Percentiles rank a stretch among this genome's conserved stretches.
Evolutionary conservation across 2,113 vertebrate species (phyloP).

Genomic region (Chamaetylas fuelleborni): DNA sequence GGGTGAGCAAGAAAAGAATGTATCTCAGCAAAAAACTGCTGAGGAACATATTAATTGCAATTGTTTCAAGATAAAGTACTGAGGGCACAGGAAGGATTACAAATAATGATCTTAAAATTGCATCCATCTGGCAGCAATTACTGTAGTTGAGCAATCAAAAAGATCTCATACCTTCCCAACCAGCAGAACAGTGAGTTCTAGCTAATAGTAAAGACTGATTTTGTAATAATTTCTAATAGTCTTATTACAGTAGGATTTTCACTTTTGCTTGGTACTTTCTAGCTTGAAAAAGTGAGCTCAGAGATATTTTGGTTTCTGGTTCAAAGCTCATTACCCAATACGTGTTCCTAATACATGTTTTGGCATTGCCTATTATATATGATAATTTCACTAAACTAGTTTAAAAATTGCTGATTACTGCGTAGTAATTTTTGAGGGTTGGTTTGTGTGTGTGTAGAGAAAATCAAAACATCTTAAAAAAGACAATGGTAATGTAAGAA

Average conservation of each 20-base stretch:
- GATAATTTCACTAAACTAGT: not conserved
- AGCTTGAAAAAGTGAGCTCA: not conserved
- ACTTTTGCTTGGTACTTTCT: not conserved
- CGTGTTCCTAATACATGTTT: not conserved
- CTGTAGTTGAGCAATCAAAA: not conserved
- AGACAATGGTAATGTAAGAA: not conserved
- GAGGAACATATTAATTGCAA: conserved; percentile 36
- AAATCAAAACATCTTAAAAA: not conserved
- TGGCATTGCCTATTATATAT: not conserved
- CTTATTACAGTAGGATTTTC: not conserved
- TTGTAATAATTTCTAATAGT: not conserved
- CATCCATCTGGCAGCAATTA: conserved; percentile 39
- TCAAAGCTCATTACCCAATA: not conserved
- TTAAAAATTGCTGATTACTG: not conserved
- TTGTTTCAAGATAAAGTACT: conserved; percentile 32
- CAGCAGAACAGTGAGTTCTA: not conserved
- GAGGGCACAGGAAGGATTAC: not conserved
- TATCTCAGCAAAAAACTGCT: conserved; percentile 9
- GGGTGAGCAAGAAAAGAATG: not conserved
- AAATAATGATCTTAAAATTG: conserved; percentile 44
- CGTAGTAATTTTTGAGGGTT: not conserved
- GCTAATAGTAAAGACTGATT: not conserved
- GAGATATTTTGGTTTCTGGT: not conserved
- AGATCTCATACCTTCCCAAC: not conserved
- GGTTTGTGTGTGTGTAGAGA: not conserved